Percentiles rank a stretch among this genome's conserved stretches.
Conservation (phyloP, 2,113 vertebrate species). For the Tympanuchus pallidicinctus region DNA sequence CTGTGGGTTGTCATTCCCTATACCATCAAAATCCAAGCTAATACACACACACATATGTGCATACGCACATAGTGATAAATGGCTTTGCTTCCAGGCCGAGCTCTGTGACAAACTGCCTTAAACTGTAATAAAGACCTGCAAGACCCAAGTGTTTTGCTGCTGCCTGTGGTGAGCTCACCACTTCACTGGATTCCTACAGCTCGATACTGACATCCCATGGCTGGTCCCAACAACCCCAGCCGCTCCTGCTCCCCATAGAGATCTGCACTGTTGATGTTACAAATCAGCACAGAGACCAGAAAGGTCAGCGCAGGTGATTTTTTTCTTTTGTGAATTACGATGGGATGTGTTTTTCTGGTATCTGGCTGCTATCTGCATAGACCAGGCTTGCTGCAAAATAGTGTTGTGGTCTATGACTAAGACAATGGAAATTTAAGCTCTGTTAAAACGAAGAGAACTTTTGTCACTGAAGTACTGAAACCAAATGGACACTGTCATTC, state of each 20-base stretch:
- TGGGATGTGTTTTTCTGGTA: background rate
- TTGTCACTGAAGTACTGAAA: background rate
- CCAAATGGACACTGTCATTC: background rate
- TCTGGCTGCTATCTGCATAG: background rate
- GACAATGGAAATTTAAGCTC: background rate
- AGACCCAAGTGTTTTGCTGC: background rate
- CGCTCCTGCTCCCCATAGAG: background rate
- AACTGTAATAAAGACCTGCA: background rate
- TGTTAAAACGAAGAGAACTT: fast-evolving
- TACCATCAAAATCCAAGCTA: background rate
- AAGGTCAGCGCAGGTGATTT: background rate
- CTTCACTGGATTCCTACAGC: background rate
- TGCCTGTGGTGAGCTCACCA: background rate
- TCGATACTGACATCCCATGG: conserved; percentile 62
- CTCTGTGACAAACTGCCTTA: background rate
- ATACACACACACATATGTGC: background rate
- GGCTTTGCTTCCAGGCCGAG: background rate
- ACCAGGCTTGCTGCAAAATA: background rate
- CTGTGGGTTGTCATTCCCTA: background rate
- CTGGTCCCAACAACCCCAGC: background rate
- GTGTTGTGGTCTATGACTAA: background rate
- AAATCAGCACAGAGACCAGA: background rate
- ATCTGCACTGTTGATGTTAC: background rate
- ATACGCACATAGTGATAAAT: fast-evolving
- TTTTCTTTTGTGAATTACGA: background rate